Percentiles rank a stretch among this genome's conserved stretches.
phyloP scores from a whole-genome alignment of 2,113 vertebrate species.

The Hippocampus abdominalis region DNA sequence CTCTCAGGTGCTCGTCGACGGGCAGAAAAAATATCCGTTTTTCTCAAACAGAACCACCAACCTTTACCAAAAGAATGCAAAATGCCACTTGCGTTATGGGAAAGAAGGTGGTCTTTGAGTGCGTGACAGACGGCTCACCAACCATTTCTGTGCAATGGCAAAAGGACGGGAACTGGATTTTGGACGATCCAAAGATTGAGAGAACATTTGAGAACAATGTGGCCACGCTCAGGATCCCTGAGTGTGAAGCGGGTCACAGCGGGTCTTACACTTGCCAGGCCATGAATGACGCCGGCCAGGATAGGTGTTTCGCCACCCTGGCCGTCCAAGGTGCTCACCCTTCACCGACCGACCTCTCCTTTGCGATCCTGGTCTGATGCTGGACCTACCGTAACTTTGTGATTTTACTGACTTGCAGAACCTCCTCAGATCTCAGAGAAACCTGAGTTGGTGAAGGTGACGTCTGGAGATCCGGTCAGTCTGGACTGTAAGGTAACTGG shows the following conservation, averaged over 20 bases:
- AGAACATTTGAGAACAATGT: slow-evolving; percentile 80
- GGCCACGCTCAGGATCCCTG: slow-evolving; percentile 79
- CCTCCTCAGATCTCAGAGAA: slow-evolving; percentile 91
- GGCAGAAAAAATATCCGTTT: slow-evolving; percentile 42
- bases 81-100: slow-evolving; percentile 82
- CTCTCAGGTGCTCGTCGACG: background rate
- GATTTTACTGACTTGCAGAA: slow-evolving; percentile 71
- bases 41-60: slow-evolving; percentile 81
- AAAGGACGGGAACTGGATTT: slow-evolving; percentile 89
- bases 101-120: slow-evolving; percentile 80
- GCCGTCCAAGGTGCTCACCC: slow-evolving; percentile 84
- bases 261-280: slow-evolving; percentile 94
- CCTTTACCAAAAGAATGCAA: slow-evolving; percentile 84
- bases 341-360: slow-evolving; percentile 31
- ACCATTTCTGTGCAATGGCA: slow-evolving; percentile 89
- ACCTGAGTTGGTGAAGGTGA: slow-evolving; percentile 86
- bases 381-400: background rate
- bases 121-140: slow-evolving; percentile 78
- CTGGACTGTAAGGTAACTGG: slow-evolving; percentile 90
- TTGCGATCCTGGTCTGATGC: background rate
- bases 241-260: slow-evolving; percentile 77
- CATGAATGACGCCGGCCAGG: slow-evolving; percentile 87
- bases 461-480: slow-evolving; percentile 88
- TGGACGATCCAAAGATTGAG: slow-evolving; percentile 81
- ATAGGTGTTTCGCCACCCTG: slow-evolving; percentile 87